phyloP scores from a whole-genome alignment of 2,113 vertebrate genomes.

The cat (Felis catus) region DNA sequence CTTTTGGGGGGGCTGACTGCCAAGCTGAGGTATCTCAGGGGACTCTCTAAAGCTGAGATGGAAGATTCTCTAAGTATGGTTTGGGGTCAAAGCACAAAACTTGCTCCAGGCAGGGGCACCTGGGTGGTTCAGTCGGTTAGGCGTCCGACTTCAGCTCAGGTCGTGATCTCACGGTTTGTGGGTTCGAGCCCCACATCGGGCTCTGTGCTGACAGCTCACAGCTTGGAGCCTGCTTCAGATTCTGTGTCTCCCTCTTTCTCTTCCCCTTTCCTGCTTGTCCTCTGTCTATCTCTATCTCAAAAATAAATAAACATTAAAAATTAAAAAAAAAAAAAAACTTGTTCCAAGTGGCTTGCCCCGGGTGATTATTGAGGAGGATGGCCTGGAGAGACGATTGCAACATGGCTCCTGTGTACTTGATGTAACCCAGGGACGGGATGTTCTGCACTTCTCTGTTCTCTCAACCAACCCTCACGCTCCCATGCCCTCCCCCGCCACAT shows the following conservation, averaged over 20 bases:
- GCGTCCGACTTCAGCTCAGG: too few species aligned
- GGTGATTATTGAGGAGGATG: neutral
- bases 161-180: too few species aligned
- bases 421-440: neutral
- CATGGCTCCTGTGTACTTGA: neutral
- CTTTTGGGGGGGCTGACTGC: neutral
- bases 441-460: neutral
- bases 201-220: too few species aligned
- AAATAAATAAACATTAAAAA: too few species aligned
- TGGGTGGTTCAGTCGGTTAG: too few species aligned
- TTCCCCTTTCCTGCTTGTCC: too few species aligned
- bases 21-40: neutral
- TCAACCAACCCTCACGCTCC: neutral
- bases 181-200: too few species aligned
- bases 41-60: neutral
- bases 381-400: neutral
- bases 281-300: too few species aligned
- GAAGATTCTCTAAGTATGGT: neutral
- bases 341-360: neutral
- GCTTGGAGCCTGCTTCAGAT: too few species aligned
- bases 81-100: conserved; percentile 12
- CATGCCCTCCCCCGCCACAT: neutral
- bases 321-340: neutral
- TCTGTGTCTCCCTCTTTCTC: too few species aligned
- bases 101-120: neutral